phyloP scores from a whole-genome alignment of 2,113 vertebrate species.

The Oenanthe oenanthe region DNA sequence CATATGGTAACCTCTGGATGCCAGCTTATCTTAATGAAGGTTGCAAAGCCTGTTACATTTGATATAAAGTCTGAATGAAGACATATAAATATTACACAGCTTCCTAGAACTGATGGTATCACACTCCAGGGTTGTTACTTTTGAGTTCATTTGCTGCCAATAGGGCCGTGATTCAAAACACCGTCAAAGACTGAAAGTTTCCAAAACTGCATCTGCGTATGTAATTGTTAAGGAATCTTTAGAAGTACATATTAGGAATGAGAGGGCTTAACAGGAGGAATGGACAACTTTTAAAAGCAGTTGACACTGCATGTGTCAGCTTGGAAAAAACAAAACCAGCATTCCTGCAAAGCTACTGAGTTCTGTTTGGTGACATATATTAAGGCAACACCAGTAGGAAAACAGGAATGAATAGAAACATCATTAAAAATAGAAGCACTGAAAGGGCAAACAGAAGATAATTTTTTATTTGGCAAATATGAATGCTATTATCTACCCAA shows the following conservation, averaged over 20 bases:
- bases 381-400: not conserved
- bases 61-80: slow-evolving; percentile 70
- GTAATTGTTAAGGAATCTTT: slow-evolving; percentile 62
- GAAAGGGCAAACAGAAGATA: not conserved
- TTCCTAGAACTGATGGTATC: slow-evolving; percentile 66
- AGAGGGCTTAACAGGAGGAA: not conserved
- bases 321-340: not conserved
- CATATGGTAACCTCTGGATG: slow-evolving; percentile 71
- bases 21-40: slow-evolving; percentile 76
- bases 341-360: not conserved
- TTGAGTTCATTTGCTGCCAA: slow-evolving; percentile 52
- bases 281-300: slow-evolving; percentile 16
- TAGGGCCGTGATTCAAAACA: slow-evolving; percentile 53
- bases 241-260: slow-evolving; percentile 48
- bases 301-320: not conserved
- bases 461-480: not conserved
- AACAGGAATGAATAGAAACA: slow-evolving; percentile 2
- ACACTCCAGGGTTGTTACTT: slow-evolving; percentile 44
- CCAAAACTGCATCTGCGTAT: slow-evolving; percentile 64
- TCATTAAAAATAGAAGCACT: slow-evolving; percentile 43
- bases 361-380: slow-evolving; percentile 14
- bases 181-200: slow-evolving; percentile 59
- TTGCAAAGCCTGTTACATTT: slow-evolving; percentile 61
- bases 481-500: slow-evolving; percentile 10
- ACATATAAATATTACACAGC: slow-evolving; percentile 67